Base-by-base conservation (phyloP, 2,888 invertebrate genomes). In the Abrostola tripartita region DNA sequence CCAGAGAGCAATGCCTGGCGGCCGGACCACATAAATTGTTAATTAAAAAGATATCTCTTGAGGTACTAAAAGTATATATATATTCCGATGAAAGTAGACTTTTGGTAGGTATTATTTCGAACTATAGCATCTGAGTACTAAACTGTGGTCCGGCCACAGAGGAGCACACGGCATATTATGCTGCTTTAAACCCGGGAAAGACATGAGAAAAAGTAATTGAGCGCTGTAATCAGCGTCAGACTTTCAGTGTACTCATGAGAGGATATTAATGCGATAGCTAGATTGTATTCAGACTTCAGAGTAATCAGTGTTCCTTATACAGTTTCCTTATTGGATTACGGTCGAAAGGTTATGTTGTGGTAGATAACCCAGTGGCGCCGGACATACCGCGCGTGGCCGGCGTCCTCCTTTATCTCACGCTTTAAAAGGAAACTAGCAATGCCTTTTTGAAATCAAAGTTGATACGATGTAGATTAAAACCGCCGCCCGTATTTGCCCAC, bases 381-480 rank as follows among this genome's bases (percentile, higher is more conserved):
- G 77, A 80, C 83, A 78, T 78, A 81, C 68, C 82, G 78, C 81
- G 82, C 78, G 83, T 68, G 69, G 57, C 57, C 74, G 81, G 79
- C 79, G 79, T 78, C 78, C 88, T 84, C 86, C 88, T 92, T 24
- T 92, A 92, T 92, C 92, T 89, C 77, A 74, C 81, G 81, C 90
- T 90, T 87, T 91, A 91, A 89, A 92, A 92, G 91, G 91, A 91
- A 92, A 91, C 92, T 91, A 90, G 91, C 87, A 87, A 86, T 87
- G 88, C 88, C 87, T 91, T 92, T 91, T 92, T 88, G 90, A 87
- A 88, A 90, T 89, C 88, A 82, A 85, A n/a, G n/a, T n/a, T n/a
- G 85, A 86, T 88, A 82, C 76, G 81, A 83, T 75, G 83, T 84
- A 87, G 14, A 24, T 24, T 24, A 47, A 47, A 14, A 5, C 44